Conservation (phyloP, 2,797 vertebrate species). For the Esox masquinongy region DNA sequence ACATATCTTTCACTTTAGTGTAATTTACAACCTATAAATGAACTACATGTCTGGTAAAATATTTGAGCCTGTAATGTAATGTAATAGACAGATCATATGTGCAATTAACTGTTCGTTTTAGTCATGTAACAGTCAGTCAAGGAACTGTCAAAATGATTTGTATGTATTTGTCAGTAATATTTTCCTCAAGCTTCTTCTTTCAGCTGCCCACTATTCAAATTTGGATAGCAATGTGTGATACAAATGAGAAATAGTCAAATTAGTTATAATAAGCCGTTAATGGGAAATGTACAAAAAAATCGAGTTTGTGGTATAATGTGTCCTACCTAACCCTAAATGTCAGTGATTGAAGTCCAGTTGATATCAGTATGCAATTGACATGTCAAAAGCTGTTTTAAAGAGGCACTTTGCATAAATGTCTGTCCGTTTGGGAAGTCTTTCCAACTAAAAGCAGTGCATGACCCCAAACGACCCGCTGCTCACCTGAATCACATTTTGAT, state of each 20-base stretch:
- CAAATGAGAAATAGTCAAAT: background rate
- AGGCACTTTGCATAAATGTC: too few species aligned
- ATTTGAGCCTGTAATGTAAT: background rate
- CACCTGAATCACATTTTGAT: too few species aligned
- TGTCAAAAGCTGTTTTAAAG: background rate
- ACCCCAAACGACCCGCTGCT: too few species aligned
- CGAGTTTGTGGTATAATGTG: background rate
- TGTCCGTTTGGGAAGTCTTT: too few species aligned
- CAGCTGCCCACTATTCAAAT: background rate
- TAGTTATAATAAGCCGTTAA: background rate
- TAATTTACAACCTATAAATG: background rate
- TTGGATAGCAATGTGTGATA: background rate
- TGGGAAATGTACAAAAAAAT: background rate
- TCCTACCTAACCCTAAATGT: background rate
- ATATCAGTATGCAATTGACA: background rate
- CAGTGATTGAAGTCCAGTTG: background rate
- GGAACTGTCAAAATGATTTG: too few species aligned
- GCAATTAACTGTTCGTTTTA: too few species aligned
- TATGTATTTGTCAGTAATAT: too few species aligned
- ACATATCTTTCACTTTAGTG: background rate
- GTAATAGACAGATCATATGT: background rate
- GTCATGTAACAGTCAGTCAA: too few species aligned
- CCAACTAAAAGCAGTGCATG: background rate
- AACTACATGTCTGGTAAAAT: background rate
- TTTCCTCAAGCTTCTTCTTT: too few species aligned